Base-by-base conservation (phyloP, 2,113 vertebrate species). In the Panthera leo region DNA sequence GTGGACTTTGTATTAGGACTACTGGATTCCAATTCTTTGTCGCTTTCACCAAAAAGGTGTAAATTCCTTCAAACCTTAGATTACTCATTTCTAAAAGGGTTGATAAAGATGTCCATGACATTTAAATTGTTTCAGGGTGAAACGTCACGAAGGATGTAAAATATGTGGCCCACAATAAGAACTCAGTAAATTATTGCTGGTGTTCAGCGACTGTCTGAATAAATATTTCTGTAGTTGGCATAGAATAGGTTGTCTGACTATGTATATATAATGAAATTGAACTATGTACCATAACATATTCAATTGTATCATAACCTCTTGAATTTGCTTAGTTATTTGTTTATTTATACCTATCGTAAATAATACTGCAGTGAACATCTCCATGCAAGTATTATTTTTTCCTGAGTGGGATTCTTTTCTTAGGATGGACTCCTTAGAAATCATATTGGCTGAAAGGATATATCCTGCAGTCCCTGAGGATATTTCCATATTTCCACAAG, bases 331-430 rank as follows among this genome's bases (percentile, higher is more conserved):
- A 34, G 73, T 94, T 21, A 45, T 82, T 93, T 63, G 25, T 25
- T 78, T 88, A 48, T 36, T 92, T 85, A 55, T 65, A 73, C 45
- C 21, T 76, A 14, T 51, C 21, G 7, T 95, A 96, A 94, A 96
- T 87, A 91, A 68, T 76, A 31, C 55, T 92, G 5, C 10, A 70
- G 34, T 36, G 88, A 92, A 36, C 27, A 80, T 73, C 55, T 86
- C 55, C 86, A 39, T 68, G 1, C 4, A 79, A 39, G 7, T 67
- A n/a, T 75, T 39, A 23, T 34, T 92, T 93, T 83, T 83, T 53
- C 27, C 65, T 73, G 39, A 16, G 23, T 76, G 48, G 29, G 14
- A 65, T 51, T 94, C 58, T 84, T 87, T 71, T 70, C n/a, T 92
- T 53, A 78, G 42, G 39, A 80, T 18, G 90, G 34, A 67, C 27